phyloP scores from a whole-genome alignment of 37 sponge, comb jelly and placozoan species.

The Theonella swinhoei region DNA sequence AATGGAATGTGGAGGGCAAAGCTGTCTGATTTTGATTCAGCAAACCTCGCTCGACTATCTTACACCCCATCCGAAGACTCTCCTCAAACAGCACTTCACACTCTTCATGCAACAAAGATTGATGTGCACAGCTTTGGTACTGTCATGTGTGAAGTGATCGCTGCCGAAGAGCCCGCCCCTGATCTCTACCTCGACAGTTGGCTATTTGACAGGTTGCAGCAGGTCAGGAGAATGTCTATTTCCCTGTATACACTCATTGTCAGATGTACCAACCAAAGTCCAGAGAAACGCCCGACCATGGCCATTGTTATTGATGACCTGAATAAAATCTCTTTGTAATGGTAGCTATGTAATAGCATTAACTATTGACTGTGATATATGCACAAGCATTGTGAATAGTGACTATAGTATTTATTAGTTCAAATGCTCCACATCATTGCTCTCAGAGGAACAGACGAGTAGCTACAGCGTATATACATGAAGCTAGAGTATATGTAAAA shows the following conservation, averaged over 20 bases:
- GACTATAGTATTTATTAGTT: too few species aligned
- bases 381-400: too few species aligned
- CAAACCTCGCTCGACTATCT: conserved; percentile 15
- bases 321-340: neutral
- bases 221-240: neutral
- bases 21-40: conserved; percentile 73
- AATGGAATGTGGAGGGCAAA: conserved; percentile 64
- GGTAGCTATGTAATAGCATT: too few species aligned
- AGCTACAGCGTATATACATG: too few species aligned
- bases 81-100: neutral
- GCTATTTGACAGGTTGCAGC: neutral
- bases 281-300: conserved; percentile 26
- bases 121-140: conserved; percentile 82
- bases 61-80: conserved; percentile 23
- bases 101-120: conserved; percentile 20
- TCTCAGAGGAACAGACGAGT: too few species aligned
- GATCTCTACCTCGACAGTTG: neutral
- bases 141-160: conserved; percentile 41
- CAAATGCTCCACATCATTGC: too few species aligned
- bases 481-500: too few species aligned
- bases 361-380: too few species aligned
- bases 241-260: conserved; percentile 14
- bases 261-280: conserved; percentile 3
- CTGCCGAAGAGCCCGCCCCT: neutral
- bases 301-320: neutral